Evolutionary conservation across 2,888 invertebrate genomes (phyloP).

Genomic region (Lysandra bellargus): DNA sequence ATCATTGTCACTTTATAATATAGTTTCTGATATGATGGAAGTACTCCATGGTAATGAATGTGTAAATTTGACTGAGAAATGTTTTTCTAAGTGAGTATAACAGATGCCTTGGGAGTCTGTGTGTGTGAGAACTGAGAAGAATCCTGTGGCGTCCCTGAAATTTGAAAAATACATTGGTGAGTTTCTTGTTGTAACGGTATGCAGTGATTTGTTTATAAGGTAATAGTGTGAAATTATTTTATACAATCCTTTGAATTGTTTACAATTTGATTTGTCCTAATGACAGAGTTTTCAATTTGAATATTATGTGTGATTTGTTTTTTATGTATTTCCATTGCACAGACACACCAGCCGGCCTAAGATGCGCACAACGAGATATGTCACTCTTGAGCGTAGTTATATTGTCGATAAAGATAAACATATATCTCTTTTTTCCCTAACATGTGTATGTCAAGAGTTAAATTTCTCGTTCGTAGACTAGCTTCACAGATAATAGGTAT

Average conservation of each 20-base stretch:
- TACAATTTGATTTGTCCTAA: background rate
- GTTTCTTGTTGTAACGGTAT: slow-evolving; percentile 47
- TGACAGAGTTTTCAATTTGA: background rate
- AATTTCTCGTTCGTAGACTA: too few relatives aligned
- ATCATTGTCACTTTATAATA: background rate
- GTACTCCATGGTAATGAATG: slow-evolving; percentile 34
- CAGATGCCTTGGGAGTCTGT: slow-evolving; percentile 46
- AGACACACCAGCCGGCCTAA: background rate
- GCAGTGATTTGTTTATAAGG: slow-evolving; percentile 39
- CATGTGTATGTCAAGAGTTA: too few relatives aligned
- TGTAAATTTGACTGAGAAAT: slow-evolving; percentile 36
- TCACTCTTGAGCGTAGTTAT: too few relatives aligned
- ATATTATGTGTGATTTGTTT: background rate
- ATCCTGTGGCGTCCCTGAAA: slow-evolving; percentile 22
- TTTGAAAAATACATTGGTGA: slow-evolving; percentile 45
- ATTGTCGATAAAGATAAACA: too few relatives aligned
- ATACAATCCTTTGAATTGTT: background rate
- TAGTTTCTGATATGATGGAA: slow-evolving; percentile 20
- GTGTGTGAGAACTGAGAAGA: slow-evolving; percentile 40
- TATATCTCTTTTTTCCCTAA: too few relatives aligned
- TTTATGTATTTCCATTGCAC: background rate
- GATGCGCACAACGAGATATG: too few relatives aligned
- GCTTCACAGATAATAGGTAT: too few relatives aligned
- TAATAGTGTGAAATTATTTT: background rate
- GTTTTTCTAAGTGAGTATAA: slow-evolving; percentile 36